A percentile compares a stretch with the other conserved stretches of the same genome.
Conservation (phyloP, 2,797 vertebrate species). For the Mormyrus proboscirostris region DNA sequence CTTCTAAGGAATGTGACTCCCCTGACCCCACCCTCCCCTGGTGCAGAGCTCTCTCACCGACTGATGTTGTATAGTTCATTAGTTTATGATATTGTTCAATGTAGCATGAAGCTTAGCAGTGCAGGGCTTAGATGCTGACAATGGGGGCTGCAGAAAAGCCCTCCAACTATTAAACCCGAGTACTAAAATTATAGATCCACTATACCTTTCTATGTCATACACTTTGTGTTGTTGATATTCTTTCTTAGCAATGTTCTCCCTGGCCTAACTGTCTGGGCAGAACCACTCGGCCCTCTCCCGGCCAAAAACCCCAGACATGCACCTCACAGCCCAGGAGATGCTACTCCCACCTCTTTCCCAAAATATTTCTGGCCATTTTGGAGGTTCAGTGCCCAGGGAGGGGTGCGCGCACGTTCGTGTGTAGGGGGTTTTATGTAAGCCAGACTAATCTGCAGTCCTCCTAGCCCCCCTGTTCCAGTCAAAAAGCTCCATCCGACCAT, state of each 20-base stretch:
- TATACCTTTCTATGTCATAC: not conserved
- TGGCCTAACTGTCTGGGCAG: not conserved
- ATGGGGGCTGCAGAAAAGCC: not conserved
- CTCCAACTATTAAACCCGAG: not conserved
- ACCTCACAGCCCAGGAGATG: not conserved
- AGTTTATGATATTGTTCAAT: not conserved
- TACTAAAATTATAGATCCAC: not conserved
- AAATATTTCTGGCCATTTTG: not conserved
- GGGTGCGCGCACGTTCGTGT: not conserved
- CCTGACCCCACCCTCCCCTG: not conserved
- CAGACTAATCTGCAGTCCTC: not conserved
- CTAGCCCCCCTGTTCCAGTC: not conserved
- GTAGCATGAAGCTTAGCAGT: not conserved
- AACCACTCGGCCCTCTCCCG: not conserved
- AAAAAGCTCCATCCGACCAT: not conserved
- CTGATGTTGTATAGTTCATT: not conserved
- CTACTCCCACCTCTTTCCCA: not conserved
- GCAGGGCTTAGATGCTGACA: not conserved
- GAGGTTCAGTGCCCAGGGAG: not conserved
- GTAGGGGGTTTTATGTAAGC: not conserved
- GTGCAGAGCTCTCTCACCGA: not conserved
- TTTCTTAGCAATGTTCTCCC: not conserved
- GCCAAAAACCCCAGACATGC: not conserved
- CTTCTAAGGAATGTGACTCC: not conserved
- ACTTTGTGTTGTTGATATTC: not conserved